Conservation (phyloP, 1,140 invertebrate genomes). For the Potamilus streckersoni region DNA sequence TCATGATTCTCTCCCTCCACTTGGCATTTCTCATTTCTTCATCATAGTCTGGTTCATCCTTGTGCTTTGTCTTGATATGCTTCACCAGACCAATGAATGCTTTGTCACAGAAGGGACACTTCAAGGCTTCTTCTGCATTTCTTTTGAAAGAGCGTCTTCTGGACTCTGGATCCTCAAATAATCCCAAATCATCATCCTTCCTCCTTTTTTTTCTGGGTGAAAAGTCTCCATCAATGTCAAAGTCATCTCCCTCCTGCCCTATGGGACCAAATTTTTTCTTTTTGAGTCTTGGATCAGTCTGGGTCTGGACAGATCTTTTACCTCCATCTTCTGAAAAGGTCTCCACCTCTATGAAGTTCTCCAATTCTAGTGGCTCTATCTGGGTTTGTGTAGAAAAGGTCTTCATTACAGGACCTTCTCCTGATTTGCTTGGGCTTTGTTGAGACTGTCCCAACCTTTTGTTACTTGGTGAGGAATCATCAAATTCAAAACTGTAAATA, state of each 20-base stretch:
- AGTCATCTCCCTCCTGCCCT: slow-evolving; percentile 47
- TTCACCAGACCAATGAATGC: slow-evolving; percentile 64
- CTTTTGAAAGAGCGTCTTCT: slow-evolving; percentile 55
- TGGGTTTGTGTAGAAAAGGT: slow-evolving; percentile 49
- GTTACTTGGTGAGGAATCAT: slow-evolving; percentile 30
- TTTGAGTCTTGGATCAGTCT: slow-evolving; percentile 60
- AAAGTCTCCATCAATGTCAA: slow-evolving; percentile 43
- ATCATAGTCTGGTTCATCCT: slow-evolving; percentile 61
- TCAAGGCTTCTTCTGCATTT: slow-evolving; percentile 62
- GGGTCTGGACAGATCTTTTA: slow-evolving; percentile 59
- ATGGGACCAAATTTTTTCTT: slow-evolving; percentile 63
- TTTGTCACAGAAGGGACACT: slow-evolving; percentile 64
- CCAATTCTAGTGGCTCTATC: slow-evolving; percentile 33
- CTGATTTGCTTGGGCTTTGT: slow-evolving; percentile 18
- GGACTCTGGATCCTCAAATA: slow-evolving; percentile 61
- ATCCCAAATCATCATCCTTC: slow-evolving; percentile 54
- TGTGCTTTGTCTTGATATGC: slow-evolving; percentile 63
- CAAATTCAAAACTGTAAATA: slow-evolving; percentile 43
- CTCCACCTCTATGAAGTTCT: slow-evolving; percentile 61
- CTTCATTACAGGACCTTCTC: slow-evolving; percentile 32
- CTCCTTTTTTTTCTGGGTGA: slow-evolving; percentile 35
- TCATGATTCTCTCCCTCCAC: slow-evolving; percentile 65
- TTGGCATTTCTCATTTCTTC: slow-evolving; percentile 65
- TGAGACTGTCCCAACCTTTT: slow-evolving; percentile 14
- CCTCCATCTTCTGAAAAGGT: slow-evolving; percentile 54